A percentile compares a stretch with the other conserved stretches of the same genome.
phyloP scores from a whole-genome alignment of 1,140 invertebrate genomes.

The Bemisia tabaci region DNA sequence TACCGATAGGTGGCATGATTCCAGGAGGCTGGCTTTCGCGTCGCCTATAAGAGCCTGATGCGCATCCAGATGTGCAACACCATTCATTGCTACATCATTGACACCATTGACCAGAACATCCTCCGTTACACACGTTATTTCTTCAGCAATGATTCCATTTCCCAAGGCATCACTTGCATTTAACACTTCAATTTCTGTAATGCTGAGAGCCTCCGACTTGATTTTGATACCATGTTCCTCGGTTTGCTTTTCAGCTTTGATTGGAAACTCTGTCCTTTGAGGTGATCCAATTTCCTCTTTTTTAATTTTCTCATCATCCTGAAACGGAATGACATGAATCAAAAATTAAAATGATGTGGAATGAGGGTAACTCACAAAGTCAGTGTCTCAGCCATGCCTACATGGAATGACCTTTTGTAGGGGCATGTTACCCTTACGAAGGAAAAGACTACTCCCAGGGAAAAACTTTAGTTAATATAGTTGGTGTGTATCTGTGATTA shows the following conservation, averaged over 20 bases:
- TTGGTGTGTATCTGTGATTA: too few species aligned
- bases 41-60: not conserved
- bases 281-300: not conserved
- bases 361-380: not conserved
- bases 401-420: not conserved
- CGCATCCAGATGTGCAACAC: not conserved
- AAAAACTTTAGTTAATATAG: not conserved
- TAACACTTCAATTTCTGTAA: not conserved
- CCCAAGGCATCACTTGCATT: not conserved
- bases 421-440: not conserved
- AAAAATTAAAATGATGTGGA: not conserved
- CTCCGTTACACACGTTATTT: not conserved
- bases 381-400: too few species aligned
- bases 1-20: not conserved
- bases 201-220: not conserved
- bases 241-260: not conserved
- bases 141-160: not conserved
- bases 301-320: not conserved
- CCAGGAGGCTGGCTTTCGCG: not conserved
- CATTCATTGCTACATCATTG: too few species aligned
- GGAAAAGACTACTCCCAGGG: not conserved
- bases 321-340: not conserved
- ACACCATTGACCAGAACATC: not conserved
- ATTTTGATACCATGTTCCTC: not conserved
- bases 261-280: not conserved